Conservation (phyloP, 92 coral and sea anemone genomes). For the Bergia puertoricense region DNA sequence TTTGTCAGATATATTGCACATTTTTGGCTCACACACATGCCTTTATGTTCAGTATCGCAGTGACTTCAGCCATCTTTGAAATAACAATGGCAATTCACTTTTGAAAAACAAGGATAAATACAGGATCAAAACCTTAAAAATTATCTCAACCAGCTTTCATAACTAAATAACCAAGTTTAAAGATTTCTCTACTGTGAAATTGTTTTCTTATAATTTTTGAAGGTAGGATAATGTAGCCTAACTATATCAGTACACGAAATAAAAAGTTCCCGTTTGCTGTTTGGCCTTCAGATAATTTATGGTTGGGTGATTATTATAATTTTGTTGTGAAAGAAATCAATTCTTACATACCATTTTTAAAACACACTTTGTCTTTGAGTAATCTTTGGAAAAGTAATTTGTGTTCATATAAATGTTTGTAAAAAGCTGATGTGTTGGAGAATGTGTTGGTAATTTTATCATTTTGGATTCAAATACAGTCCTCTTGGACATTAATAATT, state of each 20-base stretch:
- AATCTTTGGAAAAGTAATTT: neutral
- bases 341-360: neutral
- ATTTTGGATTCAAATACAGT: constrained; percentile 6
- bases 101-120: constrained; percentile 19
- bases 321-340: constrained; percentile 16
- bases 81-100: constrained; percentile 30
- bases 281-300: constrained; percentile 17
- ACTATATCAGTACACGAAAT: neutral
- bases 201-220: neutral
- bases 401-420: neutral
- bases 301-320: constrained; percentile 16
- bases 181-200: neutral
- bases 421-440: neutral
- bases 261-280: constrained; percentile 29
- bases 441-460: constrained; percentile 11
- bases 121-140: neutral
- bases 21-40: constrained; percentile 24
- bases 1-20: constrained; percentile 5
- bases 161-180: neutral
- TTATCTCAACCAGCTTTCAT: neutral
- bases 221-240: neutral
- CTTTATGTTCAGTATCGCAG: constrained; percentile 9
- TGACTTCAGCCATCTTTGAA: constrained; percentile 23
- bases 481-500: constrained; percentile 15
- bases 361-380: neutral